Evolutionary conservation across 2,888 invertebrate genomes (phyloP), one percentile per base, ranked within the genome.

Genomic region (Nemotelus nigrinus): DNA sequence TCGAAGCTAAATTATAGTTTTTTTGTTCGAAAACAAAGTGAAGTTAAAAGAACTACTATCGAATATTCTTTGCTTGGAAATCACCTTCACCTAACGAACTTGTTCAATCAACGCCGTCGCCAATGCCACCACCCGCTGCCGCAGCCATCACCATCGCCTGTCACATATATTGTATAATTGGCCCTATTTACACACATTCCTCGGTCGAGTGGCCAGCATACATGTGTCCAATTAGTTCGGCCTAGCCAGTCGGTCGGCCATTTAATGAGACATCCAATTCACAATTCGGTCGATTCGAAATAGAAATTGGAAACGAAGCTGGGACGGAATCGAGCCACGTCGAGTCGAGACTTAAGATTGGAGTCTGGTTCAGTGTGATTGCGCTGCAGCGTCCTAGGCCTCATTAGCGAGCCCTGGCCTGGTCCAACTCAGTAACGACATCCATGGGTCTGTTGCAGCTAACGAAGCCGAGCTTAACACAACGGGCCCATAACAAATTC

Each of bases 161-260:
- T 75, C 75, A 55, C 53, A 64, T 39, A 65, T 55, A 65, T 65
- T 76, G 65, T 65, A 76, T 65, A 76, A 67, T 76, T 76, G 68
- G 67, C 68, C 76, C 65, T 76, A 76, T 76, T 76, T 76, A 76
- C 67, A 76, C 76, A 68, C 67, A 76, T 76, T 76, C 76, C 47
- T 53, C 53, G 76, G n/a, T 67, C 57, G 71, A 48, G 71, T 63
- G 63, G 77, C 25, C 43, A 44, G 65, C 53, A 67, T 63, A 79
- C 77, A 79, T 79, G 78, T 77, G 70, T 77, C 79, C 79, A 79
- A 79, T 79, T 78, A 79, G 78, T 78, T 68, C 65, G 55, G 70
- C 63, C 57, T 70, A 25, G 58, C 76, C 43, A 50, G 74, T 60
- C 74, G 74, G 74, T 50, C 68, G 77, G 70, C 63, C 64, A 48